Evolutionary conservation across 2,113 vertebrate species (phyloP).

Genomic region (Periophthalmodon schlosseri): DNA sequence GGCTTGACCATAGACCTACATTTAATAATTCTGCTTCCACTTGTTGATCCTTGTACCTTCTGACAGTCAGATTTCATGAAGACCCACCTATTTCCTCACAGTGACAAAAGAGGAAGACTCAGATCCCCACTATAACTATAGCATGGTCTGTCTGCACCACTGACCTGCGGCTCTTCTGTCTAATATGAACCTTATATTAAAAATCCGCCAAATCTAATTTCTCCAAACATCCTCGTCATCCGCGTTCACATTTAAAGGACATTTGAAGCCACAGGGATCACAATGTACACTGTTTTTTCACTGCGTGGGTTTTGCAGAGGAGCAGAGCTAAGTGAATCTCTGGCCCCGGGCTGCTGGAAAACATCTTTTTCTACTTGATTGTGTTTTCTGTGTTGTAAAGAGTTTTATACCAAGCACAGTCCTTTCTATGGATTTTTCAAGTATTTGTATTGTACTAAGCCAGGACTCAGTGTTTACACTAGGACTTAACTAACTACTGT

Average conservation of each 20-base stretch:
- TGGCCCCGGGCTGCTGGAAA: constrained; percentile 15
- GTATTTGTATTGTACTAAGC: background rate
- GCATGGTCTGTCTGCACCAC: constrained; percentile 26
- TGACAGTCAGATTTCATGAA: background rate
- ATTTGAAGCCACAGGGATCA: constrained; percentile 33
- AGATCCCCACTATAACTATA: constrained; percentile 7
- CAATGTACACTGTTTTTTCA: constrained; percentile 3
- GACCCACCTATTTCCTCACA: background rate
- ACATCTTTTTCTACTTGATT: background rate
- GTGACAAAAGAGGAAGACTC: background rate
- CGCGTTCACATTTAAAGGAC: constrained; percentile 37
- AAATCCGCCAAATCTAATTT: constrained; percentile 38
- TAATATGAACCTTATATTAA: constrained; percentile 59
- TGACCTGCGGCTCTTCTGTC: constrained; percentile 53
- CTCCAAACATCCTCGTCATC: constrained; percentile 18
- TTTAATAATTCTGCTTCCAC: background rate
- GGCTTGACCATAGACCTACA: background rate
- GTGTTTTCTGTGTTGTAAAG: background rate
- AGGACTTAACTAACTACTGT: background rate
- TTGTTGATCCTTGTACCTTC: background rate
- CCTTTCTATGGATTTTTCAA: constrained; percentile 16
- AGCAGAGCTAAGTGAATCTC: constrained; percentile 11
- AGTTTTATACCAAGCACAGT: constrained; percentile 21
- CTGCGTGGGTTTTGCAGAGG: constrained; percentile 8
- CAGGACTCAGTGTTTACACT: background rate